Percentiles rank a stretch among this genome's conserved stretches.
phyloP scores from a whole-genome alignment of 2,797 vertebrate genomes.

The Eospalax fontanierii region DNA sequence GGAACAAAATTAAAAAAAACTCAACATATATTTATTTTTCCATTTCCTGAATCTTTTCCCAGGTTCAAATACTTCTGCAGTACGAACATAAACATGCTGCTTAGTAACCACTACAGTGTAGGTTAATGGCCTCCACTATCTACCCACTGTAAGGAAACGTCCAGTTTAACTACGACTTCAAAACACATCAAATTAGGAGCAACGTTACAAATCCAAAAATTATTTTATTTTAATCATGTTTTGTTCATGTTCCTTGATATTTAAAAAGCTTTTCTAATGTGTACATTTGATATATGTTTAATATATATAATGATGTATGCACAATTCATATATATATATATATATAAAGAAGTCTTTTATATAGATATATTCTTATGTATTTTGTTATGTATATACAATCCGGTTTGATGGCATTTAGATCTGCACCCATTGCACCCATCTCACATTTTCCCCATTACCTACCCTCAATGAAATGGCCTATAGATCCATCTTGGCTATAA shows the following conservation, averaged over 20 bases:
- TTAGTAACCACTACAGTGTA: neutral
- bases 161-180: conserved; percentile 18
- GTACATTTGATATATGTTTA: too few species aligned
- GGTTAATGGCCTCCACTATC: neutral
- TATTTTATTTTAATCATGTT: neutral
- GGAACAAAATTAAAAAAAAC: conserved; percentile 9
- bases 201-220: neutral
- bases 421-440: too few species aligned
- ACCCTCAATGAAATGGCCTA: too few species aligned
- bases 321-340: too few species aligned
- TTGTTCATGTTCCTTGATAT: neutral
- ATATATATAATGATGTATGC: too few species aligned
- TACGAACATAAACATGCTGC: neutral
- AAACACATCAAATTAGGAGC: neutral
- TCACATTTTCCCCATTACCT: too few species aligned
- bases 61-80: neutral
- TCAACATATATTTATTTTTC: neutral
- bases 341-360: too few species aligned
- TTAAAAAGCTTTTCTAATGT: neutral
- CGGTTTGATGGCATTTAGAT: too few species aligned
- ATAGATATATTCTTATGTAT: too few species aligned
- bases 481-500: conserved; percentile 22
- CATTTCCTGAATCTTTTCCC: neutral
- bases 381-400: too few species aligned
- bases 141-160: neutral